Percentiles rank a stretch among this genome's conserved stretches.
phyloP scores from a whole-genome alignment of 2,888 invertebrate species.

The Agrenia bidenticulata region DNA sequence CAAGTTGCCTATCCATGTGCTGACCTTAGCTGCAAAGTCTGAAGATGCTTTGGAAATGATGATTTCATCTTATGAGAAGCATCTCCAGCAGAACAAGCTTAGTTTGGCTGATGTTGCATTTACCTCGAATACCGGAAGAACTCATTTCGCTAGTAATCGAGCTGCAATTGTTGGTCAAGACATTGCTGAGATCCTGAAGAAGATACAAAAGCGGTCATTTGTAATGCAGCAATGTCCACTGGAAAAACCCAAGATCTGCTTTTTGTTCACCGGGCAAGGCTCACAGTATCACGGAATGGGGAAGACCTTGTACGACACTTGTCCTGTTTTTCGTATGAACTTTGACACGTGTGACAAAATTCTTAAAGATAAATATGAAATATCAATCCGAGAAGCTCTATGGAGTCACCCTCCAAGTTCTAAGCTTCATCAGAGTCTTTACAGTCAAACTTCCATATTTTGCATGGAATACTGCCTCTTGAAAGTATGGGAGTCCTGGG shows the following conservation, averaged over 20 bases:
- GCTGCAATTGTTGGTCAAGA: conserved; percentile 4
- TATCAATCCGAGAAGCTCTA: conserved; percentile 1
- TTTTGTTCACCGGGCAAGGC: conserved; percentile 24
- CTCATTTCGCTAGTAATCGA: conserved; percentile 5
- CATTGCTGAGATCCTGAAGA: background rate
- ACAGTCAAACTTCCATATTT: conserved; percentile 29
- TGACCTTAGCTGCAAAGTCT: conserved; percentile 11
- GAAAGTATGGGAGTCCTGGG: conserved; percentile 19
- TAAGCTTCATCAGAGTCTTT: conserved; percentile 6
- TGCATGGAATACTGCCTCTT: conserved; percentile 25
- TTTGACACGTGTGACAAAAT: conserved; percentile 5
- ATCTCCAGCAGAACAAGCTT: too few relatives aligned
- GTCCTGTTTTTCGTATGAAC: conserved; percentile 13
- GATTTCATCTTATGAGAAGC: too few relatives aligned
- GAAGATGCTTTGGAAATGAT: background rate
- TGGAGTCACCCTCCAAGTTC: background rate
- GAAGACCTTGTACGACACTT: conserved; percentile 11
- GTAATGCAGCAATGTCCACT: background rate
- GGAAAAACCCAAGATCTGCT: conserved; percentile 7
- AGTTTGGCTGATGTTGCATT: background rate
- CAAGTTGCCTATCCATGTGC: too few relatives aligned
- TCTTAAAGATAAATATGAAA: conserved; percentile 10
- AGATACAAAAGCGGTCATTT: background rate
- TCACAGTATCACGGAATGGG: conserved; percentile 23
- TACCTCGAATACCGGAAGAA: background rate